These are phyloP conservation scores for Argya squamiceps DNA, from an alignment of 2,797 vertebrate species.

Conservation along the genomic window DNA sequence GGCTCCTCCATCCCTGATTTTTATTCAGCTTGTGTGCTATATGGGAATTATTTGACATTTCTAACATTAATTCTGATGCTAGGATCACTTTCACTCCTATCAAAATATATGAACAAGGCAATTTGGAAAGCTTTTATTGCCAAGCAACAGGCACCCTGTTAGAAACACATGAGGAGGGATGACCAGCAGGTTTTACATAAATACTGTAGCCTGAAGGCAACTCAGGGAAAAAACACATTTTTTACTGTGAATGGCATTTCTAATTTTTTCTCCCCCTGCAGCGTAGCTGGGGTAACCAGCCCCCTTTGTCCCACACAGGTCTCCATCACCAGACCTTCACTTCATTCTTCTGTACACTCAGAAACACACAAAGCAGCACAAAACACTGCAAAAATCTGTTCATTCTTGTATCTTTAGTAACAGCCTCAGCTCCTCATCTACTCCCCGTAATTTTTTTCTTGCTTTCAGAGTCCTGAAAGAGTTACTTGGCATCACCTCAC, in stretches of 20 bases:
- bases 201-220: constrained; percentile 11
- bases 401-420: not conserved
- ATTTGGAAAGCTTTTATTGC: constrained; percentile 53
- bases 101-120: not conserved
- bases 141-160: constrained; percentile 55
- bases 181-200: constrained; percentile 26
- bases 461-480: not conserved
- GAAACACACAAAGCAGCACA: not conserved
- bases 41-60: not conserved
- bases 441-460: not conserved
- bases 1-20: not conserved
- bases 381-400: not conserved
- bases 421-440: not conserved
- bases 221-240: not conserved
- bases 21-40: not conserved
- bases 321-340: not conserved
- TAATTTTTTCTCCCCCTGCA: not conserved
- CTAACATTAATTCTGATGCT: not conserved
- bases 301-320: constrained; percentile 42
- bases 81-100: constrained; percentile 12
- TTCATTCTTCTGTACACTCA: not conserved
- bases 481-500: not conserved
- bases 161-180: not conserved
- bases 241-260: constrained; percentile 25
- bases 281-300: constrained; percentile 32